Base-by-base conservation (phyloP, 2,888 invertebrate species). In the Cantharis lateralis region DNA sequence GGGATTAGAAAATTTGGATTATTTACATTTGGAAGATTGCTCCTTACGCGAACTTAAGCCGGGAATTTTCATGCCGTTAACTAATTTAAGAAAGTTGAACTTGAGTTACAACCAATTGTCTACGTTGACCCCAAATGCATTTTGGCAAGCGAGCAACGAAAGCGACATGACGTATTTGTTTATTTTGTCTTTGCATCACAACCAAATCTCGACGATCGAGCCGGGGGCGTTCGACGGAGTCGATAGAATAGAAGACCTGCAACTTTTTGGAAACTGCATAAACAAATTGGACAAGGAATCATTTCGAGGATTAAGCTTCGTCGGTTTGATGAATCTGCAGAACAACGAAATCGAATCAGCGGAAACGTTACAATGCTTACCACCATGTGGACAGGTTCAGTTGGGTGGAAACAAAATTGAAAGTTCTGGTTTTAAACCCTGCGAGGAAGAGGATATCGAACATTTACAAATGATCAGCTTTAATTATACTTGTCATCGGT, bases 141-240 rank as follows among this genome's bases (percentile, higher is more conserved):
- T 78, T 48, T 75, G 74, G 78, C 20, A 74, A 64, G 71, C 77
- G 1, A 15, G 15, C 13, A 70, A 62, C 26, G 75, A 78, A n/a
- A 68, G 61, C 24, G 32, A 75, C 1, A 75, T 72, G 24, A 75
- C 78, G 0, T 78, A 70, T 68, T 72, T 78, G 32, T 75, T 75
- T 32, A 70, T 63, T 13, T 15, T 78, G 15, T 15, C 72, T 13
- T 28, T 78, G 15, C 71, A 72, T 16, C 68, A 74, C 62, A 75
- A 72, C 28, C 62, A 78, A 64, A 69, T 78, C 13, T 24, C n/a
- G 2, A 64, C 61, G 28, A 78, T 78, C 11, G 20, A 16, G 2
- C 69, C 74, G 11, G 78, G 78, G 10, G 75, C 78, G 3, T 78
- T 78, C 11, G 75, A 74, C 15, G 78, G 78, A 16, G 10, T 78